Conservation (phyloP, 2,797 vertebrate genomes). For the Sus cebifrons region DNA sequence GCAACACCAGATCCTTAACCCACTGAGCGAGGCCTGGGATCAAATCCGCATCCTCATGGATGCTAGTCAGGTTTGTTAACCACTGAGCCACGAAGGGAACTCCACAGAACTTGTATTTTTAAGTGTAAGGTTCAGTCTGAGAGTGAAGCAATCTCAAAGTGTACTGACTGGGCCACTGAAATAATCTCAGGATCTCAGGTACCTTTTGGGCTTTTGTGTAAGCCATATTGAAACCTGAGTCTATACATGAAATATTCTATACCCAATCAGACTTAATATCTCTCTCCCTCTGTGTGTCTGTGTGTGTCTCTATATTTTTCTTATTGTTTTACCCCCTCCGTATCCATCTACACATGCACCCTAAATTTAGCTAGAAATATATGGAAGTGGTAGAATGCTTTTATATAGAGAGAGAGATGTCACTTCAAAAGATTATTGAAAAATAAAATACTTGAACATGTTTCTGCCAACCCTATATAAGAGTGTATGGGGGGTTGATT, state of each 20-base stretch:
- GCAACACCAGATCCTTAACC: too few relatives aligned
- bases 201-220: not conserved
- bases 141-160: not conserved
- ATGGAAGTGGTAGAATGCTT: not conserved
- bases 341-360: not conserved
- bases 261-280: not conserved
- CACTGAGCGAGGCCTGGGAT: too few relatives aligned
- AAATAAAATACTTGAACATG: not conserved
- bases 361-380: not conserved
- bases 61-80: too few relatives aligned
- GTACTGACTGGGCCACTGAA: not conserved
- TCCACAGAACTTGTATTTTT: not conserved
- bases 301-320: not conserved
- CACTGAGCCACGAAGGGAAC: too few relatives aligned
- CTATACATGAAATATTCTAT: not conserved
- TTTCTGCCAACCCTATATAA: not conserved
- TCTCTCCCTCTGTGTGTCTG: not conserved
- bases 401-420: not conserved
- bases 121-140: not conserved
- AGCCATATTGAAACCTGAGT: not conserved
- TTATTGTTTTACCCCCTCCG: not conserved
- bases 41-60: too few relatives aligned
- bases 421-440: constrained; percentile 29
- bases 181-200: not conserved
- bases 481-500: not conserved